phyloP scores from a whole-genome alignment of 2,888 invertebrate genomes.

The Sicus ferrugineus region DNA sequence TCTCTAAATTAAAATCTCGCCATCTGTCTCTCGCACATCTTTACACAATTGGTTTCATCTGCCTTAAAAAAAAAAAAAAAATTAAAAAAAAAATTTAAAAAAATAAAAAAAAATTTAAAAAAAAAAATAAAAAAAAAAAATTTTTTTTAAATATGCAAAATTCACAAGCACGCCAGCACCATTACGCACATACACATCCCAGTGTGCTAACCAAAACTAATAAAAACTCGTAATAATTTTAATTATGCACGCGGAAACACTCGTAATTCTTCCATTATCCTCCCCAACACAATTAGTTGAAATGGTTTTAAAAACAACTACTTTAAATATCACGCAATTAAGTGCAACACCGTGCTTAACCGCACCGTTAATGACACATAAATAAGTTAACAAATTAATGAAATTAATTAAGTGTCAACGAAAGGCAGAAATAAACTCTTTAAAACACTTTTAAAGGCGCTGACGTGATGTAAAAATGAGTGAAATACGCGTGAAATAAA shows the following conservation, averaged over 20 bases:
- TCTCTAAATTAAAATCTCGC: slow-evolving; percentile 14
- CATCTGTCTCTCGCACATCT: not conserved
- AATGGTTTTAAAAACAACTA: not conserved
- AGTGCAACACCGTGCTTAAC: not conserved
- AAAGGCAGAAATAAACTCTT: too few species aligned
- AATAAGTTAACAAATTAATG: not conserved
- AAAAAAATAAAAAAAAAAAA: too few species aligned
- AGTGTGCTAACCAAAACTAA: too few species aligned
- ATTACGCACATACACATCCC: too few species aligned
- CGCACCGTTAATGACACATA: not conserved
- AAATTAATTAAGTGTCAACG: not conserved
- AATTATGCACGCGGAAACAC: too few species aligned
- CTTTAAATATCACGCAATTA: not conserved
- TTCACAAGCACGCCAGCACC: too few species aligned
- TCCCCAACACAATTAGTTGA: not conserved
- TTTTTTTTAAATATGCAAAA: too few species aligned
- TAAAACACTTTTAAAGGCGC: too few species aligned
- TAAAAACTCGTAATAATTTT: too few species aligned
- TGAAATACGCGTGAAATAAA: too few species aligned
- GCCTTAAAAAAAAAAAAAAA: not conserved
- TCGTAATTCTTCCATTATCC: not conserved
- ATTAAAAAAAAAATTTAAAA: not conserved
- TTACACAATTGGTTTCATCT: not conserved
- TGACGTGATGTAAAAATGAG: too few species aligned
- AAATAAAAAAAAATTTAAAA: too few species aligned